Base-by-base conservation (phyloP, 2,888 invertebrate species). In the Leucoma salicis region DNA sequence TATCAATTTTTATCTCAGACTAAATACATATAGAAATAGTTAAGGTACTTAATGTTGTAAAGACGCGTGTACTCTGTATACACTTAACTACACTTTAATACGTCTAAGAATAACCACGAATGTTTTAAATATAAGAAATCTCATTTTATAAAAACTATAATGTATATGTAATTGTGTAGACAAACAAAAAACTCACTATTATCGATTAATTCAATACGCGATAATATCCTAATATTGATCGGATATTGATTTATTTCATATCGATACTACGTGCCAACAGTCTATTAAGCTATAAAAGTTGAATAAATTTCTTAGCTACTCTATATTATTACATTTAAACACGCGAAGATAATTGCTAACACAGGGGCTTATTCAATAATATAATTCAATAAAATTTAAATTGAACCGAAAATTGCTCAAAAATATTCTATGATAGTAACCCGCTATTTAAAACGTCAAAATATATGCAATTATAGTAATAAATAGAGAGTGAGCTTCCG, bases 401-500 rank as follows among this genome's bases (percentile, higher is more conserved):
- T 39, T 39, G 15, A 14, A 39, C 33, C 28, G 2, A 35, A 45
- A 45, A 39, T 28, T 31, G 44, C 24, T 40, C 7, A 33, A n/a
- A 27, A 27, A 27, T 7, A 5, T 29, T 13, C 2, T 18, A 15
- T 31, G 12, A 31, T 25, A 33, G 6, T 40, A 31, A 14, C n/a
- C 27, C 14, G 13, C 31, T 35, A 45, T 42, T 37, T 18, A 28
- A 31, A 28, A 27, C 15, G 35, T 29, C 13, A 27, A 36, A 28
- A 32, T 32, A 33, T 14, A 27, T 21, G 31, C 36, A 36, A 40
- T 32, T 34, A 39, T 21, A 15, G 32, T 5, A 7, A 39, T 40
- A 39, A 35, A 45, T 36, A 16, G 1, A n/a, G 31, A 24, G 35
- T 33, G 31, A 42, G 38, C 39, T 53, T 61, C 63, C 63, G 53